Evolutionary conservation across 2,797 vertebrate species (phyloP), one percentile per base, ranked within the genome.

Genomic region (Paratrypauchen microcephalus): DNA sequence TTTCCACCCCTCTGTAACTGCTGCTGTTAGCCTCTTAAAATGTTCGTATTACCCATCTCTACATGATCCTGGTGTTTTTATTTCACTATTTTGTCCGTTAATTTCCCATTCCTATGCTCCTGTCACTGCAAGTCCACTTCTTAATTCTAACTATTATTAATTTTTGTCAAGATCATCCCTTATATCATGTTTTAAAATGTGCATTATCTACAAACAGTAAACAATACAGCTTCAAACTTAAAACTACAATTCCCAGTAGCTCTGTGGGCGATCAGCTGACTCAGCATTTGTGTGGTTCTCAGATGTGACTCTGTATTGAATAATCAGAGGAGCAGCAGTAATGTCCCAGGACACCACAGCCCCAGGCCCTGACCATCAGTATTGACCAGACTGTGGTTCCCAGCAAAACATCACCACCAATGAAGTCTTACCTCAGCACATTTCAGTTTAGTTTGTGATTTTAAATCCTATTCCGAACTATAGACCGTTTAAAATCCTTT

Each of bases 351-450:
- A 80, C 63, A 28, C 81, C 75, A 66, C 83, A 77, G 50, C 26
- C 32, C 8, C 56, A 62, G 54, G 63, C 69, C 57, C 28, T 52
- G 62, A 68, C 77, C 82, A 75, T 82, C 76, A 71, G 59, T 66
- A 88, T 86, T 56, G 84, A 90, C 85, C 75, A 26, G 3, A 68
- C 47, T 15, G 36, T 0, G 48, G 52, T 76, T 80, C 70, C 83
- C 86, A 70, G 86, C 61, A 79, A 83, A 58, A 60, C 72, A 70
- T 77, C 75, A 45, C 32, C 65, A 52, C 52, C 56, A 48, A 21
- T 9, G 3, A 57, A 66, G 48, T 69, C 52, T 74, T 52, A 58
- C 74, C 58, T 66, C 54, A n/a, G n/a, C 41, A 59, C 77, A 73
- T 68, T 48, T 56, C 5, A 45, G 9, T 30, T 60, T n/a, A 36